Evolutionary conservation across 2,797 vertebrate genomes (phyloP).

Genomic region (Hippocampus kuda): DNA sequence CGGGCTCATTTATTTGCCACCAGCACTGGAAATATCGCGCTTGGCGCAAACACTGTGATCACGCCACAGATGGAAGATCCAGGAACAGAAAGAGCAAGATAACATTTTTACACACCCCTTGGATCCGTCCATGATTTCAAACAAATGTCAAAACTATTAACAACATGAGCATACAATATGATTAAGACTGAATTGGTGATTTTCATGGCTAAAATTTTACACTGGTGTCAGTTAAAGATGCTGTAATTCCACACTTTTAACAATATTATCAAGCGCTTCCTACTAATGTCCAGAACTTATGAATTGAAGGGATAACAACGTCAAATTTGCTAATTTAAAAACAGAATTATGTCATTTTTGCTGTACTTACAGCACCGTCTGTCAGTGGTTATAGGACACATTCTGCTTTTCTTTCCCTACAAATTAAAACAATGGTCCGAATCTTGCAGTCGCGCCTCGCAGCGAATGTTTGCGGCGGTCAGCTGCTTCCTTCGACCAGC

Average conservation of each 20-base stretch:
- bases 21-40: conserved; percentile 1
- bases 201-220: conserved; percentile 13
- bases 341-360: not conserved
- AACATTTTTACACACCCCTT: conserved; percentile 4
- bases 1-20: conserved; percentile 19
- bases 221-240: not conserved
- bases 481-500: no score
- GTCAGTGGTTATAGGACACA: not conserved
- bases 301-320: not conserved
- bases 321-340: not conserved
- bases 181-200: conserved; percentile 21
- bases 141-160: conserved; percentile 13
- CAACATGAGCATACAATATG: conserved; percentile 7
- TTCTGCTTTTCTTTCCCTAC: no score
- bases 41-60: conserved; percentile 21
- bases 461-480: no score
- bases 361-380: not conserved
- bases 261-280: not conserved
- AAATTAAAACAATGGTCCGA: not conserved
- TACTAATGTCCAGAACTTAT: not conserved
- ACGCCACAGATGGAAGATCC: conserved; percentile 22
- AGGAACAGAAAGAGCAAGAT: conserved; percentile 12
- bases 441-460: no score
- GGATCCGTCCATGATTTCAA: conserved; percentile 8
- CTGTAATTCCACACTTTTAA: not conserved